A percentile compares a stretch with the other conserved stretches of the same genome.
Evolutionary conservation across 2,888 invertebrate species (phyloP).

Genomic region (Clistopyga incitator): DNA sequence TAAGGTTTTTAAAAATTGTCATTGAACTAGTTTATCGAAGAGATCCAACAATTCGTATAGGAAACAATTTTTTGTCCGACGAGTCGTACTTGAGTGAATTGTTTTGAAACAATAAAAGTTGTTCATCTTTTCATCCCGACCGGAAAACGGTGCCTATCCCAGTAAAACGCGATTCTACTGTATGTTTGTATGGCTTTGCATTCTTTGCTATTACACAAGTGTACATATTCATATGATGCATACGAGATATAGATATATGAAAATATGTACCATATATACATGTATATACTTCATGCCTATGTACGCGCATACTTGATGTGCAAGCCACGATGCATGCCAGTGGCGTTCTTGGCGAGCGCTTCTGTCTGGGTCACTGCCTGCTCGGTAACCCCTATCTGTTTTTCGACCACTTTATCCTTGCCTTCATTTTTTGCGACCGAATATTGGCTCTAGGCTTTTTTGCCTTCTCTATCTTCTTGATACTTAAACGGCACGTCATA

Average conservation of each 20-base stretch:
- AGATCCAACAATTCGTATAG: too few relatives aligned
- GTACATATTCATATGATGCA: background rate
- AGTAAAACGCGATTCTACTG: too few relatives aligned
- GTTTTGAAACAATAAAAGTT: too few relatives aligned
- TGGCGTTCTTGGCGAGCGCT: constrained; percentile 54
- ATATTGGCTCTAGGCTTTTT: constrained; percentile 26
- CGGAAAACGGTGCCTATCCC: too few relatives aligned
- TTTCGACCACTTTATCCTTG: constrained; percentile 11
- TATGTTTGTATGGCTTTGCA: constrained; percentile 10
- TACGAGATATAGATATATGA: background rate
- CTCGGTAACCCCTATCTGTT: constrained; percentile 33
- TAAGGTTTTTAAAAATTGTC: too few relatives aligned
- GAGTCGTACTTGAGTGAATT: too few relatives aligned
- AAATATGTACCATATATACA: background rate
- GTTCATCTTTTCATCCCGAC: too few relatives aligned
- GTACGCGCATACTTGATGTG: constrained; percentile 39
- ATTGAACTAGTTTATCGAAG: too few relatives aligned
- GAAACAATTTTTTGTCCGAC: too few relatives aligned
- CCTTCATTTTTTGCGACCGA: background rate
- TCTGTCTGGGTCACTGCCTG: constrained; percentile 42
- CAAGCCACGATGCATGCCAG: constrained; percentile 34
- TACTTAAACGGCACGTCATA: background rate
- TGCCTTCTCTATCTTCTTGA: background rate
- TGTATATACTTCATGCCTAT: background rate
- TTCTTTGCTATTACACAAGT: constrained; percentile 21